Evolutionary conservation across 2,797 vertebrate species (phyloP).

Genomic region (Syngnathus acus): DNA sequence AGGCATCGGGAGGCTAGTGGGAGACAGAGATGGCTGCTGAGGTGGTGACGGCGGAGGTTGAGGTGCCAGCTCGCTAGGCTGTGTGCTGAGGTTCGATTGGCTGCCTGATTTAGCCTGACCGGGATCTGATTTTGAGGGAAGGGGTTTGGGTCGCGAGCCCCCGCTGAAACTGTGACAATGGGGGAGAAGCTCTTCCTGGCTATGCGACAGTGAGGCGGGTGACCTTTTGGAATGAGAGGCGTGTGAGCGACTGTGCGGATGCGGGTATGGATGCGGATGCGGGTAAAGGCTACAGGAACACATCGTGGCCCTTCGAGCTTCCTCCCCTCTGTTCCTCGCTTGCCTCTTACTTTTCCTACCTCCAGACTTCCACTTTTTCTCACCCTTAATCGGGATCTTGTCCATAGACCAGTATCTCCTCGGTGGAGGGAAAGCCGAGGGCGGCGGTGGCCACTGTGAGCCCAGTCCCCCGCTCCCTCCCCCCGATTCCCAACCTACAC

Average conservation of each 20-base stretch:
- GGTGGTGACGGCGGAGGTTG: constrained; percentile 69
- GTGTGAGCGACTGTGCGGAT: constrained; percentile 66
- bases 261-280: constrained; percentile 70
- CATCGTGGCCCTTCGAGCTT: constrained; percentile 51
- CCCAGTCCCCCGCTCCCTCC: constrained; percentile 72
- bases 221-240: constrained; percentile 67
- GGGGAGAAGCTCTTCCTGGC: constrained; percentile 76
- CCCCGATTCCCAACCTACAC: constrained; percentile 67
- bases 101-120: constrained; percentile 73
- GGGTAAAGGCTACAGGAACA: constrained; percentile 71
- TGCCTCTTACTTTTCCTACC: constrained; percentile 60
- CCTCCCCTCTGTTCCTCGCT: constrained; percentile 53
- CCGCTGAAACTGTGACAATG: constrained; percentile 77
- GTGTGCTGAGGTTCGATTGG: constrained; percentile 76
- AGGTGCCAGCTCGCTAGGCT: constrained; percentile 64
- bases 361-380: constrained; percentile 64
- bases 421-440: constrained; percentile 69
- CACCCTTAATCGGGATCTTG: constrained; percentile 77
- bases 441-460: constrained; percentile 66
- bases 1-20: constrained; percentile 71
- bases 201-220: constrained; percentile 60
- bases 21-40: constrained; percentile 66
- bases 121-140: constrained; percentile 66
- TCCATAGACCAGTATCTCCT: constrained; percentile 89
- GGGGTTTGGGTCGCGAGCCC: constrained; percentile 62